A percentile compares a stretch with the other conserved stretches of the same genome.
Conservation (phyloP, 92 coral and sea anemone genomes). For the Palythoa grandiflora region DNA sequence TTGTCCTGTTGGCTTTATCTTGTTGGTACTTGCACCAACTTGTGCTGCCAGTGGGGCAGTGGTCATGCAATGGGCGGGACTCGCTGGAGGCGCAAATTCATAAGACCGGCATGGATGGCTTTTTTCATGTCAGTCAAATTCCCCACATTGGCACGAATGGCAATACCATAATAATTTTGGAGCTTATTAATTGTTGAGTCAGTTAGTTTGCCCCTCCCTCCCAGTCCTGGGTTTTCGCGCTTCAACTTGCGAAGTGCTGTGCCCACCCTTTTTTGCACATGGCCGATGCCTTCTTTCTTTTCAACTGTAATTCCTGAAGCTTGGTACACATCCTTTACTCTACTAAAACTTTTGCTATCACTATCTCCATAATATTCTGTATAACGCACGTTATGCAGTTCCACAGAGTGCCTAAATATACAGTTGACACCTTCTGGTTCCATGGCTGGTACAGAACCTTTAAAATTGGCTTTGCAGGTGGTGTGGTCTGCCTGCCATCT, state of each 20-base stretch:
- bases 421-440: neutral
- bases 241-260: neutral
- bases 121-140: neutral
- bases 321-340: neutral
- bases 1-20: neutral
- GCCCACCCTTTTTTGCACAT: too few relatives aligned
- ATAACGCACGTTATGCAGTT: neutral
- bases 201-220: neutral
- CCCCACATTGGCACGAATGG: neutral
- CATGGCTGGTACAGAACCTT: neutral
- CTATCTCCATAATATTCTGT: neutral
- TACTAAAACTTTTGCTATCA: too few relatives aligned
- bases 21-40: constrained; percentile 53
- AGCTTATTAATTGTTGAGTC: neutral
- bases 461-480: neutral
- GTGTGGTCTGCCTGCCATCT: neutral
- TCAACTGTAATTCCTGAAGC: neutral
- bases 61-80: neutral
- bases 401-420: neutral
- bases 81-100: neutral
- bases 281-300: neutral
- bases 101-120: neutral
- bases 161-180: neutral
- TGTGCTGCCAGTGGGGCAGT: constrained; percentile 47
- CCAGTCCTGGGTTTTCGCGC: neutral